These are phyloP conservation scores for Deilephila porcellus DNA, from an alignment of 2,888 invertebrate genomes.

Conservation along the genomic window DNA sequence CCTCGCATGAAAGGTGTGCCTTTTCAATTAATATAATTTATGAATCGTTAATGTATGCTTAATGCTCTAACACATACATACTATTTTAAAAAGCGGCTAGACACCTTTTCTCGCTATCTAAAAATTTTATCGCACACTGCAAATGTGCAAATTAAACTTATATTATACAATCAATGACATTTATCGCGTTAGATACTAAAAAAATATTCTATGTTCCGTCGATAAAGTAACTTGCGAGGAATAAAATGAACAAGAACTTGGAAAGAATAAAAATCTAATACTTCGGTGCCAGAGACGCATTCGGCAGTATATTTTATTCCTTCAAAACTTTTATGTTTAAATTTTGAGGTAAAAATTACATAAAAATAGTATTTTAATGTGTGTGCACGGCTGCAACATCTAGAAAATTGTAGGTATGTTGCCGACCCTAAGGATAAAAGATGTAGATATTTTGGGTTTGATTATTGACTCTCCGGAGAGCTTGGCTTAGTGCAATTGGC, in stretches of 20 bases:
- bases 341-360: too few relatives aligned
- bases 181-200: neutral
- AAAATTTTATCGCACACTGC: constrained; percentile 13
- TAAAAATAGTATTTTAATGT: too few relatives aligned
- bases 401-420: too few relatives aligned
- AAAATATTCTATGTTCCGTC: neutral
- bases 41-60: neutral
- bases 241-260: neutral
- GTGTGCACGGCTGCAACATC: too few relatives aligned
- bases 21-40: constrained; percentile 8
- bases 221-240: neutral
- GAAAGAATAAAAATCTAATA: neutral
- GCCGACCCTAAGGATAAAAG: too few relatives aligned
- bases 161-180: constrained; percentile 3
- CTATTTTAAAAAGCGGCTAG: neutral
- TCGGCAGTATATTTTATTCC: too few relatives aligned
- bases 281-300: too few relatives aligned
- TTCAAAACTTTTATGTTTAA: too few relatives aligned
- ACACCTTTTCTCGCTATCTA: constrained; percentile 17
- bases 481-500: too few relatives aligned
- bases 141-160: constrained; percentile 8
- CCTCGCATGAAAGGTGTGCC: constrained; percentile 5
- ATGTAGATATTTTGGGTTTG: too few relatives aligned
- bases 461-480: too few relatives aligned
- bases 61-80: neutral